phyloP scores from a whole-genome alignment of 2,888 invertebrate genomes.

The Amphiduros pacificus region DNA sequence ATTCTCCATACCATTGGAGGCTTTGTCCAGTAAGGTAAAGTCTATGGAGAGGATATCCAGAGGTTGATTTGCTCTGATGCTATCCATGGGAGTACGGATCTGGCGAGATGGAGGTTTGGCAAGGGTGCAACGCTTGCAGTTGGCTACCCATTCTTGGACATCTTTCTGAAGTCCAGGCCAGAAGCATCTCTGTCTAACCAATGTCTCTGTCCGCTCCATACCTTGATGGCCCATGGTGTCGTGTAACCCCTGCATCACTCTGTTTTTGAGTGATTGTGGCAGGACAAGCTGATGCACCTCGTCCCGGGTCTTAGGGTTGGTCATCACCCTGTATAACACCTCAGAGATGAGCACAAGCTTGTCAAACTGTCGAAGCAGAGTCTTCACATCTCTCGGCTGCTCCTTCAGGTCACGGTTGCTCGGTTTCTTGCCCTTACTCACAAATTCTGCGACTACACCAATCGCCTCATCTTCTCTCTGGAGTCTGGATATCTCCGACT shows the following conservation, averaged over 20 bases:
- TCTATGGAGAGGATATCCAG: not conserved
- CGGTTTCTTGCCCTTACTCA: not conserved
- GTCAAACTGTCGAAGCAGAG: not conserved
- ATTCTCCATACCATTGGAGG: not conserved
- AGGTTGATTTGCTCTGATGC: not conserved
- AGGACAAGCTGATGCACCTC: not conserved
- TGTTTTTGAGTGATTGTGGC: not conserved
- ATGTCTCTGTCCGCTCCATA: not conserved
- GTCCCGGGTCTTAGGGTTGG: not conserved
- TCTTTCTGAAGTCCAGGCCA: not conserved
- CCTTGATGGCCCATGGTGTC: not conserved
- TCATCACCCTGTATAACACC: not conserved
- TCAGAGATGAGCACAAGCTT: not conserved
- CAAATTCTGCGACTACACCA: not conserved
- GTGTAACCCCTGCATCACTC: not conserved
- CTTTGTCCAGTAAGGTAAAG: not conserved
- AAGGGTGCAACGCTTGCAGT: not conserved
- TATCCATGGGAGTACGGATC: not conserved
- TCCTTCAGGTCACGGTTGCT: not conserved
- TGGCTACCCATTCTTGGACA: not conserved
- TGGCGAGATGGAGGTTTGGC: not conserved
- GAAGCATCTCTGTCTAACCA: not conserved
- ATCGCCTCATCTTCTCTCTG: not conserved
- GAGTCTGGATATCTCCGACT: not conserved
- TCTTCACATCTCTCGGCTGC: not conserved